Conservation (phyloP, 2,888 invertebrate genomes). For the Chromoteleia sp. region DNA sequence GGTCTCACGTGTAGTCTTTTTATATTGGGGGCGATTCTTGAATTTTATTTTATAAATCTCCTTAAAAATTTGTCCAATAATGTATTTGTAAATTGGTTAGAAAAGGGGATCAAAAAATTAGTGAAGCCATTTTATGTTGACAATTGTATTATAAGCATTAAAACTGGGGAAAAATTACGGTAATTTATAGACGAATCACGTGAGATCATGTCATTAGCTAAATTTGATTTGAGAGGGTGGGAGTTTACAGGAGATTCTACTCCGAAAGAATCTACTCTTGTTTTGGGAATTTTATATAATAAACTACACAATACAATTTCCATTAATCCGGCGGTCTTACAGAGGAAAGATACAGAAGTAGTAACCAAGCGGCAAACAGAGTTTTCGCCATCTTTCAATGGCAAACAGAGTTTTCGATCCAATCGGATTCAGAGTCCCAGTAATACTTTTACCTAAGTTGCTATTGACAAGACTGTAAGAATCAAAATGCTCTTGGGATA, state of each 20-base stretch:
- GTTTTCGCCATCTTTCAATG: conserved; percentile 66
- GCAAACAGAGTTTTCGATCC: conserved; percentile 70
- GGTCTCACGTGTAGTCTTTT: conserved; percentile 73
- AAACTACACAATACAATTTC: conserved; percentile 50
- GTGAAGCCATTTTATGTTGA: conserved; percentile 70
- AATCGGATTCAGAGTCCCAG: conserved; percentile 65
- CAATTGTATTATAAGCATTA: conserved; percentile 65
- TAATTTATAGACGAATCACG: conserved; percentile 39
- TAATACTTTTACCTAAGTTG: conserved; percentile 65
- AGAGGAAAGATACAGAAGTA: conserved; percentile 7
- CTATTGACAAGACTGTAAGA: conserved; percentile 63
- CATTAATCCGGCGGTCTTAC: conserved; percentile 42
- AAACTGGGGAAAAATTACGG: conserved; percentile 24
- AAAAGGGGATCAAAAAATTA: no score
- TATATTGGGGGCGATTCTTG: conserved; percentile 71
- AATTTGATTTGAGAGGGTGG: conserved; percentile 69
- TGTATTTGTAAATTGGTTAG: not conserved
- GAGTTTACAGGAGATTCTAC: conserved; percentile 42
- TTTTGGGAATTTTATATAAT: conserved; percentile 54
- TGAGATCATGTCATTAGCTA: conserved; percentile 49
- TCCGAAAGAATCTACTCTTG: conserved; percentile 36
- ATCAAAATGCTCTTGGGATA: conserved; percentile 57
- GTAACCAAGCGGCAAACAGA: conserved; percentile 71
- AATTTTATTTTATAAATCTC: conserved; percentile 34
- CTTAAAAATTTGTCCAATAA: not conserved